Evolutionary conservation across 2,113 vertebrate genomes (phyloP).

Genomic region (Meriones unguiculatus): DNA sequence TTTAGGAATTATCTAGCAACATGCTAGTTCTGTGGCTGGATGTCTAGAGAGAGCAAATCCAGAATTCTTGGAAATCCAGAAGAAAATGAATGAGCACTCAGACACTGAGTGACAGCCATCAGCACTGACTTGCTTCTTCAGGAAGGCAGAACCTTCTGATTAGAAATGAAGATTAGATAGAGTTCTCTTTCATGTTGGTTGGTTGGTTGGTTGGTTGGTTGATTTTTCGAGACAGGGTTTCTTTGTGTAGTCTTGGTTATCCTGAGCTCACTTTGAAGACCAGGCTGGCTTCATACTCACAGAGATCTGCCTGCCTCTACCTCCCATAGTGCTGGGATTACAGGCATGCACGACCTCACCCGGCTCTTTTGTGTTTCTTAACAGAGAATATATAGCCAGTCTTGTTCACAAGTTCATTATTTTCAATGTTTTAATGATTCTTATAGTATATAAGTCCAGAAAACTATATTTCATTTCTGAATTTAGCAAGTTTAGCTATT

Average conservation of each 20-base stretch:
- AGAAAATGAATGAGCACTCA: background rate
- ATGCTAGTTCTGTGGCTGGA: background rate
- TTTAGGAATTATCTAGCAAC: background rate
- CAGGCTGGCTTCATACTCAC: too few species aligned
- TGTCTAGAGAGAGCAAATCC: background rate
- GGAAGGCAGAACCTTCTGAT: background rate
- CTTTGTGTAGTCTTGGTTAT: too few species aligned
- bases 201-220: too few species aligned
- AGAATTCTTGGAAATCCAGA: background rate
- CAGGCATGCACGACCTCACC: too few species aligned
- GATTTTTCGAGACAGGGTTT: too few species aligned
- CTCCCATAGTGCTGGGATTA: too few species aligned
- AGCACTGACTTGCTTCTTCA: background rate
- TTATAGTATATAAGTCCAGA: background rate
- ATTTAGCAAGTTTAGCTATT: slow-evolving; percentile 3
- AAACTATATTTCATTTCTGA: slow-evolving; percentile 2
- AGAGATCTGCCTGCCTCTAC: too few species aligned
- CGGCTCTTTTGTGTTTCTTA: background rate
- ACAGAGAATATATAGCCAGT: background rate
- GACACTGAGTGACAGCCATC: background rate
- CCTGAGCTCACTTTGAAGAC: too few species aligned
- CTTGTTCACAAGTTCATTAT: background rate
- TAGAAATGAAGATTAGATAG: background rate
- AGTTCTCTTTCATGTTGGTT: background rate
- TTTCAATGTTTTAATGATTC: background rate